Evolutionary conservation across 2,797 vertebrate genomes (phyloP).

Genomic region (Ceyx erithaca): DNA sequence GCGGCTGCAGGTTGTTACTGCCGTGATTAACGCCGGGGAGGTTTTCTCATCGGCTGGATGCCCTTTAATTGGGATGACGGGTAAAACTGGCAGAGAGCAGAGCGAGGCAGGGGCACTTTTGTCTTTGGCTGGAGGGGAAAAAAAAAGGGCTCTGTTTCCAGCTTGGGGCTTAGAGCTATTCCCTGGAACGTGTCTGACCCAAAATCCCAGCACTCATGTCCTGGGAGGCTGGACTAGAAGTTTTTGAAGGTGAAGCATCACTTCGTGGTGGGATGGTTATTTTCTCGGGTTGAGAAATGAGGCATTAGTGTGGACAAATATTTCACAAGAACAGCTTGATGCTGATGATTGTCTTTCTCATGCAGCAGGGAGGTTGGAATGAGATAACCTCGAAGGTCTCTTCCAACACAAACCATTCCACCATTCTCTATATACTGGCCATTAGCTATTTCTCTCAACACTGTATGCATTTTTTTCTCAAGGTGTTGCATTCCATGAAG

Average conservation of each 20-base stretch:
- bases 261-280: background rate
- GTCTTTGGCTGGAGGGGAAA: background rate
- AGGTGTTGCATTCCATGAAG: accelerated
- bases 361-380: background rate
- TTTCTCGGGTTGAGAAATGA: background rate
- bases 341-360: background rate
- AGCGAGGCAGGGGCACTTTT: accelerated
- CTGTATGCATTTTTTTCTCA: background rate
- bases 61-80: slow-evolving; percentile 51
- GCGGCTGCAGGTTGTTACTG: slow-evolving; percentile 13
- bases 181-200: accelerated
- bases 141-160: background rate
- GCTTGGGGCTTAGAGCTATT: background rate
- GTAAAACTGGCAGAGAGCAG: background rate
- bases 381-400: background rate
- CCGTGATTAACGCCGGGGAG: slow-evolving; percentile 39
- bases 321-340: background rate
- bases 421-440: background rate
- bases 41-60: slow-evolving; percentile 54
- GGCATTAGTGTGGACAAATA: background rate
- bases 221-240: background rate
- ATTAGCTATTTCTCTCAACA: background rate
- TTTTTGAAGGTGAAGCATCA: background rate
- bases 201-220: background rate
- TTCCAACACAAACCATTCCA: background rate